Evolutionary conservation across 2,888 invertebrate genomes (phyloP).

Genomic region (Mactromeris polynyma): DNA sequence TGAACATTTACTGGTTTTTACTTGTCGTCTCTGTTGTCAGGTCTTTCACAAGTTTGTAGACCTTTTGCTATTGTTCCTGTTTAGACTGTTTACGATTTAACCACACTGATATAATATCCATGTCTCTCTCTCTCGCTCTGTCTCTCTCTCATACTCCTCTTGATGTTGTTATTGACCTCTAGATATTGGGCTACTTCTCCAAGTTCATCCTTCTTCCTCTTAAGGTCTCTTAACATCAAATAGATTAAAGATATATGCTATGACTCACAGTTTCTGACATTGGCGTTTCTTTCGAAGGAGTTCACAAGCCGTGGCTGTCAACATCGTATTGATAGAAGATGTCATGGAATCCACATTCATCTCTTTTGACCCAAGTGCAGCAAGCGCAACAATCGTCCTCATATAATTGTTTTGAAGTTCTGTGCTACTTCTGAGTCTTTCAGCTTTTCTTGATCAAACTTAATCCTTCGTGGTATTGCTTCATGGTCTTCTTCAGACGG

Average conservation of each 20-base stretch:
- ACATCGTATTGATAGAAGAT: not conserved
- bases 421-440: slow-evolving; percentile 28
- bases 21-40: slow-evolving; percentile 26
- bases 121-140: not conserved
- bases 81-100: slow-evolving; percentile 19
- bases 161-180: slow-evolving; percentile 30
- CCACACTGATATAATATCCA: not conserved
- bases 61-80: slow-evolving; percentile 39
- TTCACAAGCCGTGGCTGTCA: slow-evolving; percentile 33
- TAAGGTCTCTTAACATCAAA: too few species aligned
- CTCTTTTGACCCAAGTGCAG: not conserved
- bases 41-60: slow-evolving; percentile 38
- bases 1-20: slow-evolving; percentile 19
- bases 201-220: too few species aligned
- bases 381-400: slow-evolving; percentile 6
- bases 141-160: too few species aligned
- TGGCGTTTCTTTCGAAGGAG: slow-evolving; percentile 14
- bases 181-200: too few species aligned
- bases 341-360: not conserved
- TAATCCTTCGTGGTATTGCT: not conserved
- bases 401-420: slow-evolving; percentile 20
- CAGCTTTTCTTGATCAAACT: not conserved
- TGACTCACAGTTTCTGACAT: not conserved
- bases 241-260: too few species aligned
- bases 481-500: too few species aligned